Percentiles rank a stretch among this genome's conserved stretches.
Conservation (phyloP, 2,888 invertebrate genomes). For the Didymodactylos carnosus region DNA sequence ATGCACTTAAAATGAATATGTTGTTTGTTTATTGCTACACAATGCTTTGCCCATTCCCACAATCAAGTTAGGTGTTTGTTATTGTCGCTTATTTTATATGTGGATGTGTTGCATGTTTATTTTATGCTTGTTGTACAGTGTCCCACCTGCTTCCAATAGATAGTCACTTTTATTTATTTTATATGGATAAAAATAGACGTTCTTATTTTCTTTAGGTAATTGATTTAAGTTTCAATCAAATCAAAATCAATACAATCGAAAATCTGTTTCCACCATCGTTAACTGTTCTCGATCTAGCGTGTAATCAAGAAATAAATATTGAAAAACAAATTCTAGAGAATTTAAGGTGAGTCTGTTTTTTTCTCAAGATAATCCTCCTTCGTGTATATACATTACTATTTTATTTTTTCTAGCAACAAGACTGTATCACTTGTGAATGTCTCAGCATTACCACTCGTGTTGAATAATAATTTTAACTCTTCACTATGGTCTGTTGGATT, state of each 20-base stretch:
- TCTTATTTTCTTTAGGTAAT: conserved; percentile 25
- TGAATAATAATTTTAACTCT: too few relatives aligned
- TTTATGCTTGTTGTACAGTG: too few relatives aligned
- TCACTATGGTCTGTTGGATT: conserved; percentile 31
- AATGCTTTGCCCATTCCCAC: too few relatives aligned
- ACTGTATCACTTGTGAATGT: conserved; percentile 30
- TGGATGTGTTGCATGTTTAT: too few relatives aligned
- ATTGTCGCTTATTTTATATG: too few relatives aligned
- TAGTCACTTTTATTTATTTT: too few relatives aligned
- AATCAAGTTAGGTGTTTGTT: too few relatives aligned
- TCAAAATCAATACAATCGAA: conserved; percentile 26
- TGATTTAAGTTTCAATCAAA: conserved; percentile 35
- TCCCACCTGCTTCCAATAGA: too few relatives aligned
- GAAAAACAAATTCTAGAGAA: neutral
- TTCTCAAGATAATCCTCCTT: too few relatives aligned
- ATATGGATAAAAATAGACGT: neutral
- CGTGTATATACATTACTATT: too few relatives aligned
- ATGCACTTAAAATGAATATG: too few relatives aligned
- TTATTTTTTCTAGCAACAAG: conserved; percentile 19
- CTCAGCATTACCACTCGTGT: neutral
- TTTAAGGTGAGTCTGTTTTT: neutral
- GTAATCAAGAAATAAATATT: conserved; percentile 25
- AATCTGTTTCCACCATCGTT: conserved; percentile 32
- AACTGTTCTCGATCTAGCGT: conserved; percentile 34
- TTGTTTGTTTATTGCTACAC: too few relatives aligned